Base-by-base conservation (phyloP, 2,113 vertebrate species). In the Psittacula cyanocephala region DNA sequence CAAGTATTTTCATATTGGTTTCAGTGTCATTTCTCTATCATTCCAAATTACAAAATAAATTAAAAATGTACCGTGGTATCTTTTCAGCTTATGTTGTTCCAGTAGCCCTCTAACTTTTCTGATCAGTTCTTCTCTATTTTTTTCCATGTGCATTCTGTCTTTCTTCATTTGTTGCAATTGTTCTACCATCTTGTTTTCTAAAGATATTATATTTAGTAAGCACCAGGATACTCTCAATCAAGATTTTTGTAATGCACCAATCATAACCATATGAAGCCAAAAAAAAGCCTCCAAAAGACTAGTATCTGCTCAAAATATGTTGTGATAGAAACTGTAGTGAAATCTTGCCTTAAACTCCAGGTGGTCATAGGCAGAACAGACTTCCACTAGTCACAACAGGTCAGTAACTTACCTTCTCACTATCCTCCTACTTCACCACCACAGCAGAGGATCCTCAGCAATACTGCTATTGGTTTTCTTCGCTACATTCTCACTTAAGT, bases 71-170 rank as follows among this genome's bases (percentile, higher is more conserved):
- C 99, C 99, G 62, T 98, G 98, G 93, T 98, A 98, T 96, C 88
- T 97, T 62, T 96, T 97, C 62, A 98, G 97, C 87, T 98, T 98
- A 91, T 97, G 98, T 92, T 98, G 98, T 74, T 98, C 98, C 97
- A 99, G 87, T 22, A 99, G 93, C 43, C 96, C 98, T 97, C 98
- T 99, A 39, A 96, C 98, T 95, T 98, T 99, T 90, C 97, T 98
- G 4, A 99, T 90, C 89, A 99, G 93, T 70, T 99, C 98, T 92
- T 99, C 98, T 94, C 98, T 98, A 17, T 59, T 98, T 97, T 97
- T 98, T 96, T 99, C 99, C 86, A 99, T 97, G 49, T 97, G 96
- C 83, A 94, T 98, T 95, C 98, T 98, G 94, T 99, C 97, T 88
- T 97, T 97, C 96, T 98, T 98, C 74, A 97, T 97, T 93, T 98